Base-by-base conservation (phyloP, 2,888 invertebrate species). In the Agrochola macilenta region DNA sequence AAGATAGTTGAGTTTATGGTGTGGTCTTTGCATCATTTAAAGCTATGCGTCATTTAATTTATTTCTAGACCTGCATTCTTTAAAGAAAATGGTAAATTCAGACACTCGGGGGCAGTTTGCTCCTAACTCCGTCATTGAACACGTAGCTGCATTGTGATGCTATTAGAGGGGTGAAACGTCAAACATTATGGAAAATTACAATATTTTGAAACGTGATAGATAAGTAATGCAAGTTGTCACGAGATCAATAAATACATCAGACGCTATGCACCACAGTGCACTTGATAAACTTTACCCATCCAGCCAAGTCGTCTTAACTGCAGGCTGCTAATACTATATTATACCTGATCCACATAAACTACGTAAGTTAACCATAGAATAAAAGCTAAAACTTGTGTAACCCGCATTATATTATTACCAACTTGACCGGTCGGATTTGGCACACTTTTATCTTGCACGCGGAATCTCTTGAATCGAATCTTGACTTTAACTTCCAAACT, bases 401-500 rank as follows among this genome's bases (percentile, higher is more conserved):
- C 14, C 30, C 14, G 35, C 75, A 70, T 76, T 86, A 69, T 65
- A 76, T 82, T 83, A 83, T 86, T 83, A 83, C 46, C 74, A n/a
- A 69, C 81, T 66, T 73, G 63, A 68, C 57, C 66, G 52, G 43
- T 72, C 20, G 78, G 82, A 74, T 74, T 77, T 82, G 64, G 79
- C 66, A 60, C 74, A 75, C 52, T 82, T 85, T 74, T 87, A 87
- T 82, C 73, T 82, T 64, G 65, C 74, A 65, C 46, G 30, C 35
- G 35, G 35, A 61, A 86, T 88, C 79, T 87, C 64, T 75, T 70
- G 39, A 70, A 83, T 83, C 80, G 74, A 80, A 80, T 74, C 78
- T 69, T 73, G 61, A 63, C 63, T 60, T 73, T 76, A 71, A 81
- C 73, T 85, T 61, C 9, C 60, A 5, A 80, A 83, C 80, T 85